Evolutionary conservation across 1,140 invertebrate species (phyloP).

Genomic region (Trichonephila clavata): DNA sequence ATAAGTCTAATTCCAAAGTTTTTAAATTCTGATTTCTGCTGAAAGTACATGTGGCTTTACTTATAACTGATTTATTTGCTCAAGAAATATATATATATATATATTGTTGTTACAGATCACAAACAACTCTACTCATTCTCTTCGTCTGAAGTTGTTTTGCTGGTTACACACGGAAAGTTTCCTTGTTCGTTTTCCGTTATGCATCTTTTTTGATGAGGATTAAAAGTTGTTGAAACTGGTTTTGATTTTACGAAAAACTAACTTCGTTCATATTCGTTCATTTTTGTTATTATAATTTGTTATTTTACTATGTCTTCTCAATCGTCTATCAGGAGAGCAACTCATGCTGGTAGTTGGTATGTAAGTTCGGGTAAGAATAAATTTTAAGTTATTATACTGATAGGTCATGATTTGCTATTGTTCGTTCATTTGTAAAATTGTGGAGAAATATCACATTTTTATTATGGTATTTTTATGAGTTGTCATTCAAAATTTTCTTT

Average conservation of each 20-base stretch:
- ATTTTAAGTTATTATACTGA: too few relatives aligned
- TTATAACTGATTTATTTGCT: neutral
- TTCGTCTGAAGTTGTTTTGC: conserved; percentile 29
- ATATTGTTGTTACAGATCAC: neutral
- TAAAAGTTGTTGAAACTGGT: neutral
- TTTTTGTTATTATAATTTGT: conserved; percentile 7
- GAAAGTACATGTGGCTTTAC: too few relatives aligned
- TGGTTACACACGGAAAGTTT: conserved; percentile 12
- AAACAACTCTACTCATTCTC: neutral
- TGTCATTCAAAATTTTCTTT: too few relatives aligned
- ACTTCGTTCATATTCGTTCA: neutral
- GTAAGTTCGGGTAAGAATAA: conserved; percentile 86
- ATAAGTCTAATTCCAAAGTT: too few relatives aligned
- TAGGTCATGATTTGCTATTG: too few relatives aligned
- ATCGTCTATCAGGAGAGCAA: conserved; percentile 85
- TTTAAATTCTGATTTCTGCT: too few relatives aligned
- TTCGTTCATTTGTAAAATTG: too few relatives aligned
- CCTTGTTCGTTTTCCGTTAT: neutral
- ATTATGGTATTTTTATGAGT: too few relatives aligned
- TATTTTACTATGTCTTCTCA: conserved; percentile 53
- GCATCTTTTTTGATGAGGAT: neutral
- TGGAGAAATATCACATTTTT: too few relatives aligned
- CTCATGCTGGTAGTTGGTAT: conserved; percentile 96
- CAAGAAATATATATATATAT: too few relatives aligned
- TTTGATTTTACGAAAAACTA: neutral